Conservation (phyloP, 2,797 vertebrate species). For the Propithecus deckenii region DNA sequence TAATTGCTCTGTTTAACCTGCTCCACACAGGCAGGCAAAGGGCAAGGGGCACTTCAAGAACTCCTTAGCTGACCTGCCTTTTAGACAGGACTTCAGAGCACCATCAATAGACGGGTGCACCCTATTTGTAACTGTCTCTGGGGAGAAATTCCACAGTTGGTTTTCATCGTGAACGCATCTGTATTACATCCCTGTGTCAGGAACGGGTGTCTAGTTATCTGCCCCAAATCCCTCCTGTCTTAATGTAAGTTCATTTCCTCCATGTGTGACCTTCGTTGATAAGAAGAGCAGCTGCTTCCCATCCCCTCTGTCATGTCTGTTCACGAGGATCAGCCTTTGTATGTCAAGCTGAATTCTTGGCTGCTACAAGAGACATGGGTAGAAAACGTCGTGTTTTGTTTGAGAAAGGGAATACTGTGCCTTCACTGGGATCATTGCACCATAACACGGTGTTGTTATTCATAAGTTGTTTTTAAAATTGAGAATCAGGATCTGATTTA, state of each 20-base stretch:
- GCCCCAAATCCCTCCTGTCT: neutral
- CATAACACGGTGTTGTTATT: neutral
- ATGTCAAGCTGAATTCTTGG: neutral
- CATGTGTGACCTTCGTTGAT: neutral
- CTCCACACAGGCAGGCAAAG: neutral
- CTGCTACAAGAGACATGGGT: neutral
- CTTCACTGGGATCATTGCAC: neutral
- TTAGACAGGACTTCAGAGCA: neutral
- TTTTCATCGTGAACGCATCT: neutral
- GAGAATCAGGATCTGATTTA: neutral
- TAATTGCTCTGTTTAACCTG: neutral
- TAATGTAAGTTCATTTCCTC: conserved; percentile 31
- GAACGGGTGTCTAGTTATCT: conserved; percentile 5
- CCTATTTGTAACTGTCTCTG: neutral
- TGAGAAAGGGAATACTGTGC: neutral
- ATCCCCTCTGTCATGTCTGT: neutral
- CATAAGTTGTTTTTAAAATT: neutral
- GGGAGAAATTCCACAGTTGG: conserved; percentile 12
- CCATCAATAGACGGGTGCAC: neutral
- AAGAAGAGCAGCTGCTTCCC: conserved; percentile 7
- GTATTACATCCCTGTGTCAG: neutral
- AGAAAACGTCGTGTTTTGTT: neutral
- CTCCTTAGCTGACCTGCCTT: neutral
- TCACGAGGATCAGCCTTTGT: neutral
- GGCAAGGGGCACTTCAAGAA: neutral